phyloP scores from a whole-genome alignment of 2,113 vertebrate species.

The Pao palembangensis region DNA sequence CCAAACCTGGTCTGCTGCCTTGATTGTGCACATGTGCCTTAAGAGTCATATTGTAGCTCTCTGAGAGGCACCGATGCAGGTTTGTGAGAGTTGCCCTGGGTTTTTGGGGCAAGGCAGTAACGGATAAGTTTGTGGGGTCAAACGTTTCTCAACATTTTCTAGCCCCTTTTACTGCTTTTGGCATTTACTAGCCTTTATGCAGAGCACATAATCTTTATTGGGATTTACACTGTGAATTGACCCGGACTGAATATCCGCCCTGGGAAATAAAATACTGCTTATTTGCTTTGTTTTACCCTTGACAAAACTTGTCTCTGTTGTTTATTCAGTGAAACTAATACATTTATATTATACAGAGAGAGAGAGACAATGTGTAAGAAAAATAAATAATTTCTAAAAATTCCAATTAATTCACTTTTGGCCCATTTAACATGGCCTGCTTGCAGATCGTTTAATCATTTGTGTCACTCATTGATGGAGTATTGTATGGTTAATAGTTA shows the following conservation, averaged over 20 bases:
- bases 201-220: constrained; percentile 57
- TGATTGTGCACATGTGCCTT: constrained; percentile 25
- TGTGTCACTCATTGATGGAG: background rate
- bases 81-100: constrained; percentile 40
- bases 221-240: constrained; percentile 53
- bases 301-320: constrained; percentile 8
- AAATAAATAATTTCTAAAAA: background rate
- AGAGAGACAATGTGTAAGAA: background rate
- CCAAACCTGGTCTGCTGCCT: constrained; percentile 23
- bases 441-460: constrained; percentile 4
- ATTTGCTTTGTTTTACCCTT: constrained; percentile 22
- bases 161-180: constrained; percentile 55
- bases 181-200: constrained; percentile 69
- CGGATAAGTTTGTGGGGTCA: constrained; percentile 54
- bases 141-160: constrained; percentile 37
- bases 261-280: constrained; percentile 26
- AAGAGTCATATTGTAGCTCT: constrained; percentile 10
- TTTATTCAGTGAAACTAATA: constrained; percentile 19
- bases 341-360: background rate
- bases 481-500: background rate
- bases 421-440: background rate
- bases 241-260: constrained; percentile 31
- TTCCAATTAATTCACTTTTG: too few relatives aligned
- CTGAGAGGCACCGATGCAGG: constrained; percentile 51
- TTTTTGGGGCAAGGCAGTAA: constrained; percentile 35